These are phyloP conservation scores for Agrotis clavis DNA, from an alignment of 2,888 invertebrate genomes.

Conservation along the genomic window DNA sequence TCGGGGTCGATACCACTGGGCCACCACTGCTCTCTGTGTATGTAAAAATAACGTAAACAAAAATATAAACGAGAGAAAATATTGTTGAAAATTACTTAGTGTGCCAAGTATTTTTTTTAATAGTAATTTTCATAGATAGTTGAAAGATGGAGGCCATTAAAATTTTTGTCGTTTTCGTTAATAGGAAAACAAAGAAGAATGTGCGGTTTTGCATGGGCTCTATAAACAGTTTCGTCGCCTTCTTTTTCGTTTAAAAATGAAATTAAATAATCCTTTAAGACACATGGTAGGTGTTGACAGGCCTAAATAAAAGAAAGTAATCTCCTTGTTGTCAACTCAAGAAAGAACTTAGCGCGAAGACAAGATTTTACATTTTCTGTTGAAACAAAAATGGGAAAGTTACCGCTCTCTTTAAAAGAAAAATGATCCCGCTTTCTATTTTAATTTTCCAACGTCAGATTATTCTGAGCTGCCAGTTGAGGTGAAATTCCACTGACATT, in stretches of 20 bases:
- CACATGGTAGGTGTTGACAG: neutral
- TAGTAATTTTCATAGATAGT: too few species aligned
- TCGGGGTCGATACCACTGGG: too few species aligned
- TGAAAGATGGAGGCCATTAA: too few species aligned
- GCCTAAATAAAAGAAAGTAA: neutral
- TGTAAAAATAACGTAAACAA: too few species aligned
- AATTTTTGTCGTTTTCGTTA: too few species aligned
- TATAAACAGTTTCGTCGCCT: neutral
- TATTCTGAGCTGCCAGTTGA: constrained; percentile 4
- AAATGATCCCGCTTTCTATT: neutral
- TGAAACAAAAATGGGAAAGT: constrained; percentile 9
- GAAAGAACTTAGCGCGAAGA: neutral
- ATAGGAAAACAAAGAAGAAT: neutral
- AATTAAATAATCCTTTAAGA: neutral
- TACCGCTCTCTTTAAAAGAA: neutral
- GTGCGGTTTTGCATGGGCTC: neutral
- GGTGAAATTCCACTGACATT: constrained; percentile 16
- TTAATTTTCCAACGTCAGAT: constrained; percentile 10
- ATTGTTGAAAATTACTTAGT: too few species aligned
- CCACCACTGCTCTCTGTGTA: too few species aligned
- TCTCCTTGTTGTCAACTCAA: constrained; percentile 3
- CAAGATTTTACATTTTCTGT: constrained; percentile 1
- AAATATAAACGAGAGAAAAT: too few species aligned
- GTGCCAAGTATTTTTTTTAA: too few species aligned
- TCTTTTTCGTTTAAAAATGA: neutral